Evolutionary conservation across 2,888 invertebrate species (phyloP).

Genomic region (Stenoptilia bipunctidactyla): DNA sequence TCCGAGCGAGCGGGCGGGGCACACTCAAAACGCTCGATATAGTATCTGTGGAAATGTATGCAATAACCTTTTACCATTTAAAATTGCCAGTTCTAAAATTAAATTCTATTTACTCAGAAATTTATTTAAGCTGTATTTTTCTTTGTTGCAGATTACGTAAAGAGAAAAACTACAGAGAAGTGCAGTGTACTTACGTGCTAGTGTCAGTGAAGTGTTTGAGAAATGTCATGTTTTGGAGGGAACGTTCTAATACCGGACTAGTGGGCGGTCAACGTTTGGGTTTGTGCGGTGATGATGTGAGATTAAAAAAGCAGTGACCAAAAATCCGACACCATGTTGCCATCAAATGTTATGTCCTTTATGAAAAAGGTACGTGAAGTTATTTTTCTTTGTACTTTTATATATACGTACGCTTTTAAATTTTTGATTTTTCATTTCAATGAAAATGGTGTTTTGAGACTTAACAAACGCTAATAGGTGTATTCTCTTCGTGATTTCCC

Average conservation of each 20-base stretch:
- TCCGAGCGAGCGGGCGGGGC: slow-evolving; percentile 28
- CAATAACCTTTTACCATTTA: neutral
- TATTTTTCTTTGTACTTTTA: neutral
- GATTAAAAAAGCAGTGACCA: slow-evolving; percentile 17
- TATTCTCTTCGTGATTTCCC: no score
- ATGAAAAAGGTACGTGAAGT: slow-evolving; percentile 88
- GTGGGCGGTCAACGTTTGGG: slow-evolving; percentile 21
- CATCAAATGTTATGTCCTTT: slow-evolving; percentile 91
- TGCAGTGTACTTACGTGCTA: neutral
- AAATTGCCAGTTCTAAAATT: neutral
- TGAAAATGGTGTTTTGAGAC: no score
- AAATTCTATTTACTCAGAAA: slow-evolving; percentile 9
- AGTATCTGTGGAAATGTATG: no score
- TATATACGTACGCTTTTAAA: no score
- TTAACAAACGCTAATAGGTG: no score
- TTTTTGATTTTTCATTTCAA: no score
- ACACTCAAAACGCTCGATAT: slow-evolving; percentile 10
- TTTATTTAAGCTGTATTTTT: slow-evolving; percentile 3
- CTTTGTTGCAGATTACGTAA: slow-evolving; percentile 16
- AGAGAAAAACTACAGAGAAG: neutral
- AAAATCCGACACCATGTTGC: slow-evolving; percentile 79
- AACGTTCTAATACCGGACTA: slow-evolving; percentile 52
- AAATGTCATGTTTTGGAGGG: slow-evolving; percentile 51
- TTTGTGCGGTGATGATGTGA: slow-evolving; percentile 32
- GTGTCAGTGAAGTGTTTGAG: slow-evolving; percentile 14